Conservation (phyloP, 2,888 invertebrate genomes). For the Hydriomena furcata region DNA sequence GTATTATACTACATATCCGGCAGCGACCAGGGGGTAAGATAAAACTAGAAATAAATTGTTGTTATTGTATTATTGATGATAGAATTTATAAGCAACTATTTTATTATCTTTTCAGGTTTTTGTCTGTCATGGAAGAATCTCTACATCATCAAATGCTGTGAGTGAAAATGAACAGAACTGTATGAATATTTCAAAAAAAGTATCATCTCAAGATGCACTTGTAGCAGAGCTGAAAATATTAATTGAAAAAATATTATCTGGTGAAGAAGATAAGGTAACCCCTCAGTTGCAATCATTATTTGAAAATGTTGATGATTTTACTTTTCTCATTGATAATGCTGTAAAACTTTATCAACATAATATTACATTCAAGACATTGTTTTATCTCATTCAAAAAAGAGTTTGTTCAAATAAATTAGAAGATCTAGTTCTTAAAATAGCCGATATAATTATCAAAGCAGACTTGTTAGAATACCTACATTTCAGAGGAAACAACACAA, state of each 20-base stretch:
- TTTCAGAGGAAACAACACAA: slow-evolving; percentile 59
- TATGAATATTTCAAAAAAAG: slow-evolving; percentile 36
- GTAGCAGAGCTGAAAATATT: slow-evolving; percentile 54
- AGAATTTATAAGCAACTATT: not conserved
- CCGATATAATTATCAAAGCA: slow-evolving; percentile 65
- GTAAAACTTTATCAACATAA: slow-evolving; percentile 57
- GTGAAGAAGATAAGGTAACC: slow-evolving; percentile 48
- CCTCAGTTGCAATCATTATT: slow-evolving; percentile 55
- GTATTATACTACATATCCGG: slow-evolving; percentile 62
- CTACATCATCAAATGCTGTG: slow-evolving; percentile 25
- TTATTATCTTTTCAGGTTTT: slow-evolving; percentile 25
- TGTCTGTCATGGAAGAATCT: slow-evolving; percentile 26
- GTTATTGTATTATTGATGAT: too few relatives aligned
- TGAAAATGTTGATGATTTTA: slow-evolving; percentile 60
- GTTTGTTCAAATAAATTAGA: slow-evolving; percentile 48
- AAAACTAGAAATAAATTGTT: not conserved
- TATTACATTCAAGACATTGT: slow-evolving; percentile 57
- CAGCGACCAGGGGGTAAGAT: slow-evolving; percentile 55
- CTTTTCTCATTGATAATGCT: slow-evolving; percentile 52
- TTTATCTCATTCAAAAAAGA: slow-evolving; percentile 65
- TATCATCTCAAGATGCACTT: slow-evolving; percentile 60
- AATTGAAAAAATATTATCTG: slow-evolving; percentile 42
- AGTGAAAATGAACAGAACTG: slow-evolving; percentile 35
- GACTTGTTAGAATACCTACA: slow-evolving; percentile 72
- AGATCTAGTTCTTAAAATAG: slow-evolving; percentile 40